Percentiles rank a stretch among this genome's conserved stretches.
Conservation (phyloP, 2,797 vertebrate species). For the Cygnus olor region DNA sequence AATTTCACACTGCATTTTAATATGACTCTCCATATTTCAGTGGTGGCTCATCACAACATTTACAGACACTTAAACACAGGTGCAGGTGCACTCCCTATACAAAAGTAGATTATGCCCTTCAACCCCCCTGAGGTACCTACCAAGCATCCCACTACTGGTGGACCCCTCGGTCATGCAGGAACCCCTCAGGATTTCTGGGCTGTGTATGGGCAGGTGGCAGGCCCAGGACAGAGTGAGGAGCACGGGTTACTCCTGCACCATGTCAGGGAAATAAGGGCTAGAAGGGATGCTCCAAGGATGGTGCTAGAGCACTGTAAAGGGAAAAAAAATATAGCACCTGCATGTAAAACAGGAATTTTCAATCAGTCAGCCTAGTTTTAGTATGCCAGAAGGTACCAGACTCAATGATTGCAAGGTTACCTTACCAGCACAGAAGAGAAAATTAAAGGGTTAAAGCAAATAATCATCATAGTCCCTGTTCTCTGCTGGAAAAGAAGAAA, state of each 20-base stretch:
- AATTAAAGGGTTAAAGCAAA: not conserved
- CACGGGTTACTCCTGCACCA: not conserved
- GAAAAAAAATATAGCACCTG: not conserved
- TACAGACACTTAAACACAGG: not conserved
- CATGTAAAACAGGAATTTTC: not conserved
- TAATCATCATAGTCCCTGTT: not conserved
- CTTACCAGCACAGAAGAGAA: not conserved
- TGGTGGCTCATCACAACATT: not conserved
- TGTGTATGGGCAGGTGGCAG: accelerated
- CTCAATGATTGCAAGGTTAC: not conserved
- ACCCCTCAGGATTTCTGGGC: not conserved
- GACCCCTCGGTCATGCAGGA: accelerated
- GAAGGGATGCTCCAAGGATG: not conserved
- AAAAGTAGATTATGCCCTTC: not conserved
- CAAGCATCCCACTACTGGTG: not conserved
- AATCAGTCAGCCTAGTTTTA: not conserved
- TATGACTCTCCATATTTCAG: not conserved
- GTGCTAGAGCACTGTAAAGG: not conserved
- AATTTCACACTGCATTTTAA: not conserved
- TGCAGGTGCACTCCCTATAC: not conserved
- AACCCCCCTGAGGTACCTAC: not conserved
- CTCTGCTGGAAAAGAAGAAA: not conserved
- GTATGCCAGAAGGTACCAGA: not conserved
- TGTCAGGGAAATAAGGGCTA: accelerated
- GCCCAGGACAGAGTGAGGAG: not conserved